Base-by-base conservation (phyloP, 2,113 vertebrate species). In the Elephas maximus region DNA sequence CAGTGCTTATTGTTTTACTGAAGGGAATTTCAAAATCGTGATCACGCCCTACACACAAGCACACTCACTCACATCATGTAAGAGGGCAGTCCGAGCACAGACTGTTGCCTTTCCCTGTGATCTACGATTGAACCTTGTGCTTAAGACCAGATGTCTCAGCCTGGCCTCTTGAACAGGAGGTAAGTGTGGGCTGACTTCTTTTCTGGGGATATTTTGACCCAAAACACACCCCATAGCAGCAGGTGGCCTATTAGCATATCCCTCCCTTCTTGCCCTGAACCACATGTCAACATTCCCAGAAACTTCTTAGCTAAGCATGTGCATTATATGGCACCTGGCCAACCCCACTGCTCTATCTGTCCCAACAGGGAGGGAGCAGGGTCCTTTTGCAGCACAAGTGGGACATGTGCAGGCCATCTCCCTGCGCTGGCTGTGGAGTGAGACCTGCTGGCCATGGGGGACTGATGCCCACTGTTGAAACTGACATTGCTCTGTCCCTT, bases 21-120 rank as follows among this genome's bases (percentile, higher is more conserved):
- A 95, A 88, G 28, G 63, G 30, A 86, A 78, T 92, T 92, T 87
- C 28, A 30, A 80, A 92, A 73, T 80, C 41, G 71, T 76, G 23
- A 96, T 90, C 11, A 24, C 71, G 2, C 5, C 15, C 26, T 79
- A 45, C 51, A 73, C 21, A n/a, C 41, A 69, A 33, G 12, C 18
- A 10, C 65, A 48, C 33, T 17, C 41, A 15, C 41, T 8, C 18
- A 9, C 65, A 65, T 10, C 15, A 18, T 74, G 37, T 17, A 37
- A 74, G 71, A 20, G 37, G n/a, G 6, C 71, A 74, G 37, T 74
- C 33, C 8, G 15, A 71, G 69, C 17, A 41, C 71, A 69, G 28
- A 8, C 30, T 33, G 28, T 69, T 14, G 11, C 71, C 71, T 74
- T 74, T 74, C 71, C 7, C n/a, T 74, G 71, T 23, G 71, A 41